phyloP scores from a whole-genome alignment of 2,888 invertebrate species.

The Lepidonotus clava region DNA sequence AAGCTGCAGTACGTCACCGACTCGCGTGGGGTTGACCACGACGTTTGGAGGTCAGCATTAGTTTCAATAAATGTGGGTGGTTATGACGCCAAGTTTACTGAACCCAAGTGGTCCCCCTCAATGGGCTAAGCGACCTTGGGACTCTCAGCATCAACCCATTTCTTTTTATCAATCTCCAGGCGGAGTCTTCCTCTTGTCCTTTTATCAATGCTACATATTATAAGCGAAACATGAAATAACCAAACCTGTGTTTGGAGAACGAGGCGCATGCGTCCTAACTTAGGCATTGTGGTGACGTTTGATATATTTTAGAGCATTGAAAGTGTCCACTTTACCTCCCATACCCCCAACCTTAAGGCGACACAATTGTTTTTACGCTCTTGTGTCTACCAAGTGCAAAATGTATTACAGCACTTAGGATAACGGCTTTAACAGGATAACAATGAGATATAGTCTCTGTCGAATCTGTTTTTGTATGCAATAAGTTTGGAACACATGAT shows the following conservation, averaged over 20 bases:
- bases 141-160: background rate
- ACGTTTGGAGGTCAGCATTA: constrained; percentile 7
- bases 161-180: too few relatives aligned
- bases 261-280: too few relatives aligned
- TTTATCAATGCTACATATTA: too few relatives aligned
- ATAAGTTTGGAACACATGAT: too few relatives aligned
- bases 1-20: background rate
- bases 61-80: constrained; percentile 16
- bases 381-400: background rate
- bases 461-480: too few relatives aligned
- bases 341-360: background rate
- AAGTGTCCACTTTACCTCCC: background rate
- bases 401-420: background rate
- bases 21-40: background rate
- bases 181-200: too few relatives aligned
- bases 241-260: too few relatives aligned
- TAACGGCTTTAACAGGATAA: background rate
- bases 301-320: background rate
- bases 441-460: too few relatives aligned
- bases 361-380: background rate
- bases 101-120: background rate
- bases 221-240: too few relatives aligned
- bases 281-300: background rate
- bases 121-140: background rate
- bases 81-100: background rate